Evolutionary conservation across 1,140 invertebrate genomes (phyloP), one percentile per base, ranked within the genome.

Genomic region (Musca domestica): DNA sequence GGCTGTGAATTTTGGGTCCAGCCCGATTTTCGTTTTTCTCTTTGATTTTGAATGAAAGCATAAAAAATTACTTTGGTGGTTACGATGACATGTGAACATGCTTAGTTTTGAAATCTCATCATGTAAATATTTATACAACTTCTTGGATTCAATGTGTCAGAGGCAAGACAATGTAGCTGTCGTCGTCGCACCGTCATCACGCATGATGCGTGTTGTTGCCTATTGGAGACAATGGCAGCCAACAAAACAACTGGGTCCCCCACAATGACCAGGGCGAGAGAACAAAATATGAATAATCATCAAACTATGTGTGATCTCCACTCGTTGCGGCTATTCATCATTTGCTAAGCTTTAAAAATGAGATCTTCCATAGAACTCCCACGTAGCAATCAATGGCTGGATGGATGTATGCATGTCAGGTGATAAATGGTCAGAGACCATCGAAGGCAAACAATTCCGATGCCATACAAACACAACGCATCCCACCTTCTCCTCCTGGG

Each of bases 61-160:
- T 61, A 61, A 61, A 61, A 61, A 61, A 61, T 61, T 61, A 19
- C 56, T 34, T 17, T 17, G 15, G 34, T 61, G 6, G 12, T 61
- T 61, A 19, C 17, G 56, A 10, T 61, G 56, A 61, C 56, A 61
- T 61, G 56, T 61, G 56, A 61, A 61, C 56, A 34, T 61, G 56
- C 34, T 61, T 17, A 41, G 5, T 34, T 34, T 34, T 61, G 22
- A 34, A 61, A 61, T 61, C 56, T 61, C 56, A 61, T 34, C 56
- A 61, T 61, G 56, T 61, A 61, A 61, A 61, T 61, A 61, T 61
- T 61, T 61, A 20, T 41, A 61, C 52, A 56, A 27, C 5, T 56
- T 56, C 15, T 58, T 58, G 22, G 22, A 25, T 58, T 58, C 15
- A 30, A 27, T 58, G 25, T 58, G 54, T 27, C 17, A 19, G 34